A percentile compares a stretch with the other conserved stretches of the same genome.
Conservation (phyloP, 2,888 invertebrate genomes). For the Idaea aversata region DNA sequence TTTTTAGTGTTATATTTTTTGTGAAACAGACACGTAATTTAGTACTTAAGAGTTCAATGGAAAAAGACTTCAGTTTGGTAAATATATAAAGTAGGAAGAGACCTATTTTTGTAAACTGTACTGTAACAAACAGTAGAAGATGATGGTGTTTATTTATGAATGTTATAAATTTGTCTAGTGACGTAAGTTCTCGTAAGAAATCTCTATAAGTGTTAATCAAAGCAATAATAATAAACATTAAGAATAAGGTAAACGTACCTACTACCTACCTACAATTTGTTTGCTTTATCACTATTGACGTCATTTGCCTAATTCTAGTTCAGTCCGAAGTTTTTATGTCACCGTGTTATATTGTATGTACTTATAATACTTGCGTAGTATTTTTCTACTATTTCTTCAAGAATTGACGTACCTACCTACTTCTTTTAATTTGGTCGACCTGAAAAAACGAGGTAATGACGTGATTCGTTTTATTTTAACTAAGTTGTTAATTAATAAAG, state of each 20-base stretch:
- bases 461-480: not conserved
- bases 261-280: not conserved
- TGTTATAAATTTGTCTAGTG: not conserved
- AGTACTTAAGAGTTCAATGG: not conserved
- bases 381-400: not conserved
- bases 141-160: too few species aligned
- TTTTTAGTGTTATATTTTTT: not conserved
- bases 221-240: conserved; percentile 3
- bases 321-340: conserved; percentile 1
- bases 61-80: not conserved
- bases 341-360: not conserved
- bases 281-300: conserved; percentile 1
- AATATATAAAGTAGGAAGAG: not conserved
- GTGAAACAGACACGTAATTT: not conserved
- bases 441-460: not conserved
- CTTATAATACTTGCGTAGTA: not conserved
- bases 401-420: not conserved
- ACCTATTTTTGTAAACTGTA: not conserved
- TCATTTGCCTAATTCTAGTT: conserved; percentile 4
- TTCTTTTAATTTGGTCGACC: not conserved
- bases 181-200: not conserved
- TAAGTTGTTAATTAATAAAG: not conserved
- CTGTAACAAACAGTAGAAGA: not conserved
- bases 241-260: not conserved
- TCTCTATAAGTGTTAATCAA: not conserved